Evolutionary conservation across 2,113 vertebrate species (phyloP), one percentile per base, ranked within the genome.

Genomic region (Eubucco bourcierii): DNA sequence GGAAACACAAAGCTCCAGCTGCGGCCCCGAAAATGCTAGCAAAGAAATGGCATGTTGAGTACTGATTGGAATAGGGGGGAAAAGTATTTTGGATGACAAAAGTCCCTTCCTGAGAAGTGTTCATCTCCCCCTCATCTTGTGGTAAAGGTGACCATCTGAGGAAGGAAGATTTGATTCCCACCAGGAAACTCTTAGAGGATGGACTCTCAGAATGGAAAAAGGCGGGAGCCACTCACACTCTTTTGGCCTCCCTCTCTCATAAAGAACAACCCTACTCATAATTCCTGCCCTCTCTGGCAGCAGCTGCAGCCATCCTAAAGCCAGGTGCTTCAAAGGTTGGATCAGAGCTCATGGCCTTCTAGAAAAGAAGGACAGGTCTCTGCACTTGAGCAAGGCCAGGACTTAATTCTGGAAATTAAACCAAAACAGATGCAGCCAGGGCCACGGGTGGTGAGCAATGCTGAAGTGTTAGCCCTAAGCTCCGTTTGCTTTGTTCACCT

Each of bases 1-100:
- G 82, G 64, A 79, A 91, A 78, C 1, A 6, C 8, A 92, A 85
- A 88, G 39, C 60, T 76, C 47, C 81, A 92, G 63, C 89, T 83
- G 73, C 82, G 91, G 81, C 33, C 37, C 24, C 1, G 4, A 61
- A 92, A 90, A 59, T 1, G 4, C 25, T 4, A 0, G 21, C 68
- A 64, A 63, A 66, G 56, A 88, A 90, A 80, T 1, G 0, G 27
- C 34, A 53, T 1, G 0, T 24, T 7, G 2, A 46, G 33, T 12
- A 20, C 60, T 70, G 10, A 82, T 3, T 82, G n/a, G 9, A 52
- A 52, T 52, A 23, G 50, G 23, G 23, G 8, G 39, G 60, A 55
- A 53, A 72, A 44, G 11, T 70, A 14, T 34, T 82, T 59, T 20
- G 52, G n/a, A 10, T 80, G 79, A 67, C 41, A 67, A 39, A 29